phyloP scores from a whole-genome alignment of 2,888 invertebrate genomes.

The Anarsia innoxiella region DNA sequence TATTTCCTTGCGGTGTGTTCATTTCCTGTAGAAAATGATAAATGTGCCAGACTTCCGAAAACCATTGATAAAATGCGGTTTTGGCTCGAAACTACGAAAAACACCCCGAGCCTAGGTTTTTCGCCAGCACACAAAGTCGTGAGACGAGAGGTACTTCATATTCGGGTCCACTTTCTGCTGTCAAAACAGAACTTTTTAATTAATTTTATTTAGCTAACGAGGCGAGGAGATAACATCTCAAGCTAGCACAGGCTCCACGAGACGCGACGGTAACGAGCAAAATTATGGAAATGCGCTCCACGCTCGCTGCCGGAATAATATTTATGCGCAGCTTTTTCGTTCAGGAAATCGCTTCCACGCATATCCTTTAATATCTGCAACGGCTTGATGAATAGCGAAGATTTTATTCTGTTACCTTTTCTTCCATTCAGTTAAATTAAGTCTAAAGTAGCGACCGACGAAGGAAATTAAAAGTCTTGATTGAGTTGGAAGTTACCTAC shows the following conservation, averaged over 20 bases:
- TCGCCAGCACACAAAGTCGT: too few species aligned
- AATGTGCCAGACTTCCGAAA: slow-evolving; percentile 9
- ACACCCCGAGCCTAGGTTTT: too few species aligned
- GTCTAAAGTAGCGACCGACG: slow-evolving; percentile 7
- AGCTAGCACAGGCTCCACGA: slow-evolving; percentile 23
- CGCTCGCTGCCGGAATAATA: slow-evolving; percentile 29
- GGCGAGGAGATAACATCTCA: slow-evolving; percentile 38
- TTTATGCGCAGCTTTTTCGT: slow-evolving; percentile 42
- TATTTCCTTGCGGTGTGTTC: slow-evolving; percentile 10
- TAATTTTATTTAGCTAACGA: slow-evolving; percentile 40
- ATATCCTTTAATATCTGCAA: too few species aligned
- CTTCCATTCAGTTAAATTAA: slow-evolving; percentile 18
- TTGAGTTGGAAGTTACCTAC: background rate
- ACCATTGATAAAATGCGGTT: slow-evolving; percentile 5
- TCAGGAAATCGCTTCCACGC: slow-evolving; percentile 35
- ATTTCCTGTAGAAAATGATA: slow-evolving; percentile 11
- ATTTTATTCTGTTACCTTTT: slow-evolving; percentile 24
- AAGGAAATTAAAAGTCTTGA: slow-evolving; percentile 21
- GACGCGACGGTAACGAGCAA: slow-evolving; percentile 46
- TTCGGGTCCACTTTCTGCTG: too few species aligned
- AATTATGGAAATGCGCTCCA: slow-evolving; percentile 57
- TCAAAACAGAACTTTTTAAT: slow-evolving; percentile 36
- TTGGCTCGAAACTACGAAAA: too few species aligned
- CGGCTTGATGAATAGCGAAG: slow-evolving; percentile 35
- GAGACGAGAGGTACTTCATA: too few species aligned